Base-by-base conservation (phyloP, 1,140 invertebrate species). In the Leguminivora glycinivorella region DNA sequence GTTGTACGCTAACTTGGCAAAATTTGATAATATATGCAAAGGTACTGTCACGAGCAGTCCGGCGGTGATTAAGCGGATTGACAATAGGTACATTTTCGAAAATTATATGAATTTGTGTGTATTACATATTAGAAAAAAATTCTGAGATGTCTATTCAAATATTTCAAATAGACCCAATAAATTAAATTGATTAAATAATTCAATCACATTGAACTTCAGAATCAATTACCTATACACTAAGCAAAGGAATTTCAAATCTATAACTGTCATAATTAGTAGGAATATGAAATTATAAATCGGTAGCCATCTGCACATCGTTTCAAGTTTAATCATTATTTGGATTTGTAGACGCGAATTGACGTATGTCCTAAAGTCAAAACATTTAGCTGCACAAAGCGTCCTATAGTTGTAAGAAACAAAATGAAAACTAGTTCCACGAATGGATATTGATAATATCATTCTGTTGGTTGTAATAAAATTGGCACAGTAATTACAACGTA, bases 241-340 rank as follows among this genome's bases (percentile, higher is more conserved):
- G 4, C 40, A 43, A 17, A 17, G 40, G 14, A 43, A 43, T n/a
- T 43, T 43, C n/a, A 43, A 43, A 17, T 43, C 40, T 43, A 17
- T 43, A 43, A n/a, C 40, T 43, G 40, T 43, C 14, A 43, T 17
- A 43, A 43, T 43, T n/a, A 43, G 40, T 43, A 3, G 17, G 24
- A 58, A 17, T 31, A 3, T 34, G 7, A n/a, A 63, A 29, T 9
- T 34, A 63, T 60, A 29, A 63, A 63, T 31, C 26, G 58, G 58
- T 29, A 63, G 58, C n/a, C 58, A 63, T 63, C 22, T 63, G 56
- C 58, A 63, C 58, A 63, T 63, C 58, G 58, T 34, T 63, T 19
- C 26, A 31, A 7, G 5, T 63, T 34, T 52, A 52, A 52, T 52
- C 7, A 22, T 52, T 9, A 52, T 52, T 52, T 22, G n/a, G 4